A percentile compares a stretch with the other conserved stretches of the same genome.
Conservation (phyloP, 2,888 invertebrate species). For the Scaptomyza tumidula region DNA sequence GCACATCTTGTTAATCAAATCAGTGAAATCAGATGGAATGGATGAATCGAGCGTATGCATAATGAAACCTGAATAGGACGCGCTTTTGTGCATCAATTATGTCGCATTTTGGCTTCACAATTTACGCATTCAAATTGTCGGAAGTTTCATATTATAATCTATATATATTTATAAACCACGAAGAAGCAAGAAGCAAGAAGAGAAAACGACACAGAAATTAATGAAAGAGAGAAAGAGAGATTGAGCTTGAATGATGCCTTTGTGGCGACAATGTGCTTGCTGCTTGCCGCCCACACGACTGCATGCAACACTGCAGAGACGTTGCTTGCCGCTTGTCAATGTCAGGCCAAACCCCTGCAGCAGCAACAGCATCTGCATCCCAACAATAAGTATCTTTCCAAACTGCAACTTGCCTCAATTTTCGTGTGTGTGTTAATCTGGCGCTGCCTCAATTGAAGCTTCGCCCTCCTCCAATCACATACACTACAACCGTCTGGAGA, state of each 20-base stretch:
- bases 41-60: constrained; percentile 39
- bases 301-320: constrained; percentile 23
- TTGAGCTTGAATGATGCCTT: background rate
- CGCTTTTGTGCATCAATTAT: constrained; percentile 74
- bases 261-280: constrained; percentile 34
- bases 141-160: constrained; percentile 69
- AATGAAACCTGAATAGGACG: constrained; percentile 61
- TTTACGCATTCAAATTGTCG: constrained; percentile 58
- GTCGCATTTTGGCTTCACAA: constrained; percentile 41
- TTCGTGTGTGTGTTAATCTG: constrained; percentile 57
- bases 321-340: constrained; percentile 57
- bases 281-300: constrained; percentile 46
- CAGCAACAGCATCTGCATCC: constrained; percentile 4
- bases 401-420: constrained; percentile 59
- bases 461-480: constrained; percentile 22
- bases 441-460: constrained; percentile 64
- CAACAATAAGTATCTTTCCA: constrained; percentile 21
- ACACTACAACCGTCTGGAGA: too few species aligned
- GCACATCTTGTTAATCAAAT: constrained; percentile 63
- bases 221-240: background rate
- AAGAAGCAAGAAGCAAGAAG: too few species aligned
- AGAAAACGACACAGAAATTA: background rate
- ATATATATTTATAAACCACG: constrained; percentile 31
- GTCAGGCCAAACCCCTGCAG: constrained; percentile 50
- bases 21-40: constrained; percentile 19